These are phyloP conservation scores for Melieria picta DNA, from an alignment of 2,888 invertebrate species.

Conservation along the genomic window DNA sequence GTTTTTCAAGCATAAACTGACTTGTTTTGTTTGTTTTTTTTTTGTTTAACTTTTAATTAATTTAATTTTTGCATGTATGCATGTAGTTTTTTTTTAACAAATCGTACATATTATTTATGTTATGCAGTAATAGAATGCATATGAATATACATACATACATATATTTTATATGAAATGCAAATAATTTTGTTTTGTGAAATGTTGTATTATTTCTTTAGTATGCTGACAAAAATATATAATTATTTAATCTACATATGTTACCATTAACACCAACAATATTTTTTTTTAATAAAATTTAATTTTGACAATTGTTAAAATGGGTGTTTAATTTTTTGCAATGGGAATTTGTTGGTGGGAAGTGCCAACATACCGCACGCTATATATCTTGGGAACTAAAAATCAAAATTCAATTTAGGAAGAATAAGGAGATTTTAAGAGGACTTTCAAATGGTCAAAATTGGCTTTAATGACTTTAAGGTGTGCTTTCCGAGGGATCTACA, in stretches of 20 bases:
- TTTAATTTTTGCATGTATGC: too few species aligned
- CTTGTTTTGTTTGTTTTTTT: too few species aligned
- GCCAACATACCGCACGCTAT: not conserved
- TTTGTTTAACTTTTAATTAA: too few species aligned
- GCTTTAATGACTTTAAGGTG: too few species aligned
- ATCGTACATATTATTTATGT: too few species aligned
- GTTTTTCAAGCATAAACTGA: too few species aligned
- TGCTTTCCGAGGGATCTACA: too few species aligned
- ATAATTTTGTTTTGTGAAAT: conserved; percentile 53
- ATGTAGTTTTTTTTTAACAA: too few species aligned
- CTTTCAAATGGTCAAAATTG: too few species aligned
- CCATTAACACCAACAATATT: conserved; percentile 43
- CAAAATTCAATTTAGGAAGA: too few species aligned
- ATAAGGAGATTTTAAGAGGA: too few species aligned
- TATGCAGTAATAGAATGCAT: not conserved
- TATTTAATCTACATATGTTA: conserved; percentile 27
- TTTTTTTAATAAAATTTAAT: conserved; percentile 34
- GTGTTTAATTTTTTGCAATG: not conserved
- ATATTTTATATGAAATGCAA: not conserved
- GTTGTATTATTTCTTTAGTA: conserved; percentile 52
- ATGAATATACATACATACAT: not conserved
- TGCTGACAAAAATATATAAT: conserved; percentile 47
- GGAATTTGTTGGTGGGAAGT: not conserved
- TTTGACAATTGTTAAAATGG: conserved; percentile 44
- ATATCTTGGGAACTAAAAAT: too few species aligned